Evolutionary conservation across 2,888 invertebrate species (phyloP).

Genomic region (Drosophila maculinotata): DNA sequence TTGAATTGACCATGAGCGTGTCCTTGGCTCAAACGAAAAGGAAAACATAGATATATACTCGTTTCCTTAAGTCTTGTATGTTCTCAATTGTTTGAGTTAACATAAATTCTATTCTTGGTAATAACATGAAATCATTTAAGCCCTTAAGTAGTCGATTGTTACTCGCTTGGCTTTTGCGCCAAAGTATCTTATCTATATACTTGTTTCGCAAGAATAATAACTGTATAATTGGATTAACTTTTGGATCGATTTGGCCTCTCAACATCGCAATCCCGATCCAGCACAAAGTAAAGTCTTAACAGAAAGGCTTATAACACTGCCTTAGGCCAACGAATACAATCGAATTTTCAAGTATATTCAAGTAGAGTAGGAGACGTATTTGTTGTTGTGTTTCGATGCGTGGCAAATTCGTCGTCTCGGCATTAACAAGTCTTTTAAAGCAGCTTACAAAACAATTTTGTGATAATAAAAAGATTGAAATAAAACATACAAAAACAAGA

Average conservation of each 20-base stretch:
- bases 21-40: background rate
- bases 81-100: background rate
- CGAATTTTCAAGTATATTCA: constrained; percentile 5
- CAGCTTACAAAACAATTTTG: constrained; percentile 68
- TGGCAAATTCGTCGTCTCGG: constrained; percentile 54
- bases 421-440: constrained; percentile 65
- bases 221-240: constrained; percentile 53
- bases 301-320: constrained; percentile 57
- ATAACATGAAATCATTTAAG: background rate
- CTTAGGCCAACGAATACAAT: constrained; percentile 24
- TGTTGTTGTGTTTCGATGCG: constrained; percentile 29
- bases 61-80: background rate
- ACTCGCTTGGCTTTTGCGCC: background rate
- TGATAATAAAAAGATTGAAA: constrained; percentile 48
- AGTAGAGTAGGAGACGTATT: constrained; percentile 1
- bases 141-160: constrained; percentile 1
- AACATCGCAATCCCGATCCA: constrained; percentile 22
- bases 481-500: constrained; percentile 21
- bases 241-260: constrained; percentile 34
- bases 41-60: background rate
- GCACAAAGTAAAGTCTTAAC: too few relatives aligned
- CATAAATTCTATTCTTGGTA: background rate
- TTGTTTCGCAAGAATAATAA: constrained; percentile 22
- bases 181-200: constrained; percentile 17
- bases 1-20: background rate